These are phyloP conservation scores for Gambusia holbrooki DNA, from an alignment of 2,113 vertebrate species.

Conservation along the genomic window DNA sequence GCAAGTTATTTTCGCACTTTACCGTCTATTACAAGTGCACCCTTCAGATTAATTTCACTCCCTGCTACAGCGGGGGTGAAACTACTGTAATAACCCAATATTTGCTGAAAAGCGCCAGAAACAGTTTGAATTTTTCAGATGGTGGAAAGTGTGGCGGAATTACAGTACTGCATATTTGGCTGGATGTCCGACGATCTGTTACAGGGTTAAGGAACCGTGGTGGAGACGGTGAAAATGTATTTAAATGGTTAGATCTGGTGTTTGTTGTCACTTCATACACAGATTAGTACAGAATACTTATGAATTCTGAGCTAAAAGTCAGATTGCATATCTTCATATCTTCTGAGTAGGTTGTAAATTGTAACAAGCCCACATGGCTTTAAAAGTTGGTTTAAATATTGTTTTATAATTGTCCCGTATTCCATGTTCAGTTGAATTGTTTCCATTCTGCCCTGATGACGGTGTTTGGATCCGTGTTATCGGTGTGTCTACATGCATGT, in stretches of 20 bases:
- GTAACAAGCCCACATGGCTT: constrained; percentile 2
- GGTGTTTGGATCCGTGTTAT: constrained; percentile 27
- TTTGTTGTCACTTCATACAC: background rate
- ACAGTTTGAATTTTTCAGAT: too few species aligned
- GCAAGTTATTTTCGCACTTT: too few species aligned
- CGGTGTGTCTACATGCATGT: constrained; percentile 10
- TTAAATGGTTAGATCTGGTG: background rate
- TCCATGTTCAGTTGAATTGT: background rate
- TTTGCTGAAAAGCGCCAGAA: too few species aligned
- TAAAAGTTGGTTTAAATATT: constrained; percentile 4
- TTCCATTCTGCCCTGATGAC: constrained; percentile 1
- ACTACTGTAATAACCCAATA: too few species aligned
- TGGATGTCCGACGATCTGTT: too few species aligned
- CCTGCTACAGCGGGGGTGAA: too few species aligned
- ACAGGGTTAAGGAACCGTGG: background rate
- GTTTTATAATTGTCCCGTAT: background rate
- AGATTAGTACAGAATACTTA: background rate
- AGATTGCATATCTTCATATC: background rate
- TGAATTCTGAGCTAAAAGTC: background rate
- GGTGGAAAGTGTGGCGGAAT: too few species aligned
- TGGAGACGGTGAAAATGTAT: background rate
- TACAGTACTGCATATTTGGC: too few species aligned
- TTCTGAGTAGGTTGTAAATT: background rate
- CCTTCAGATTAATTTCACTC: too few species aligned
- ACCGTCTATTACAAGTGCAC: too few species aligned